A percentile compares a stretch with the other conserved stretches of the same genome.
These are phyloP conservation scores for Gallinago nigripennis DNA, from an alignment of 2,797 vertebrate genomes.

Conservation along the genomic window DNA sequence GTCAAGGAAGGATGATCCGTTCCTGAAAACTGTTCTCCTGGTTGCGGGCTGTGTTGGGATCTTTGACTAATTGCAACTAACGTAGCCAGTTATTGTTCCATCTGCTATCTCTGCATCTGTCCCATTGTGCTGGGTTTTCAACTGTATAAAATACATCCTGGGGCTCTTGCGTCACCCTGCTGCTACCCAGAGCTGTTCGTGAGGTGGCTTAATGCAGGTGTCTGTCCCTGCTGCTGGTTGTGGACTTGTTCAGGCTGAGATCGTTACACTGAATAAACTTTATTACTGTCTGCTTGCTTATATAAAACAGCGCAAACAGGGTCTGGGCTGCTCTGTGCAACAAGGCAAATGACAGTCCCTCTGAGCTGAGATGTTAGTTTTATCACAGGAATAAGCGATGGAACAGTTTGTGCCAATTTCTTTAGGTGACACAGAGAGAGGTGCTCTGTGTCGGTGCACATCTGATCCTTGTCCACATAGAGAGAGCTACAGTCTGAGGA, in stretches of 20 bases:
- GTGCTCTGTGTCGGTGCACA: neutral
- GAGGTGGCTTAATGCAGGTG: neutral
- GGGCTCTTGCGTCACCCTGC: neutral
- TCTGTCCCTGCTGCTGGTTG: neutral
- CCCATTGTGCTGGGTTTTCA: neutral
- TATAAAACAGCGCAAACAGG: neutral
- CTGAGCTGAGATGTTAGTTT: neutral
- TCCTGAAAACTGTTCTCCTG: neutral
- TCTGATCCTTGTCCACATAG: neutral
- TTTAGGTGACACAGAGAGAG: neutral
- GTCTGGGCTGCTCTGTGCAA: neutral
- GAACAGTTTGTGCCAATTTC: neutral
- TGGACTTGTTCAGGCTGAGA: neutral
- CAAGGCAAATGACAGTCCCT: neutral
- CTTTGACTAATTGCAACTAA: neutral
- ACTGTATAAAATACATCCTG: neutral
- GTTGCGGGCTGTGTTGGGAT: neutral
- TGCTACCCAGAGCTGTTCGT: fast-evolving
- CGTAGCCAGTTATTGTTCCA: neutral
- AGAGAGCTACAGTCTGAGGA: neutral
- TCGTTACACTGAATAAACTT: neutral
- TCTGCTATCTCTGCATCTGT: neutral
- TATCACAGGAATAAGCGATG: fast-evolving
- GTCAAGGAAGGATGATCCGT: neutral
- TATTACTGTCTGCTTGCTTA: neutral